Base-by-base conservation (phyloP, 2,888 invertebrate genomes). In the Pachycephus smyrnensis region DNA sequence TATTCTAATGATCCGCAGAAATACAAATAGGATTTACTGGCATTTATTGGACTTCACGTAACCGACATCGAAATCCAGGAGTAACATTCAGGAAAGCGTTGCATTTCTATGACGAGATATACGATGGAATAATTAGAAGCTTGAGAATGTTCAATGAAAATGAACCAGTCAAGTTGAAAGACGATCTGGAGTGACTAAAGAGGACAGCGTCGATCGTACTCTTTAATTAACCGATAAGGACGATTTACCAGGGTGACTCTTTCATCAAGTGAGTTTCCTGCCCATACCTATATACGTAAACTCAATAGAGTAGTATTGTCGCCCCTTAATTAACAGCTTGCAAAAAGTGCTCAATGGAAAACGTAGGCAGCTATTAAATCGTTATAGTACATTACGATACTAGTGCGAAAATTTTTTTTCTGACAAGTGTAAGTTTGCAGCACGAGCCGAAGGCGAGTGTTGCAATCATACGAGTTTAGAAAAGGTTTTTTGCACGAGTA, bases 221-320 rank as follows among this genome's bases (percentile, higher is more conserved):
- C 71, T 35, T 71, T 71, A 71, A 71, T 71, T 71, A 71, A 71
- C 71, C 71, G 71, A 71, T 71, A 71, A 33, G 11, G 71, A 33
- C 71, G 30, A 71, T 71, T n/a, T 71, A 71, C 31, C 11, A 15
- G 71, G 2, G 30, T 15, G 33, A 71, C 71, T 23, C 55, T 55
- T 55, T 23, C 55, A 23, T 55, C 23, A 1, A 55, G 55, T 55
- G 9, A 55, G 55, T 55, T 55, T 15, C 9, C 23, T 23, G 23
- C 15, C 23, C 15, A 55, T 55, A 55, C 2, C 23, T 23, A 55
- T 23, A 55, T 40, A 15, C 6, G 23, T 40, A 40, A 6, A 6
- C 15, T 1, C 15, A 40, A 23, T 6, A 9, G 23, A 23, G 23
- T 55, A 55, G 55, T 55, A 23, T 23, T 55, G 55, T 9, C 23